These are phyloP conservation scores for Pristiophorus japonicus DNA, from an alignment of 2,113 vertebrate genomes.

Conservation along the genomic window DNA sequence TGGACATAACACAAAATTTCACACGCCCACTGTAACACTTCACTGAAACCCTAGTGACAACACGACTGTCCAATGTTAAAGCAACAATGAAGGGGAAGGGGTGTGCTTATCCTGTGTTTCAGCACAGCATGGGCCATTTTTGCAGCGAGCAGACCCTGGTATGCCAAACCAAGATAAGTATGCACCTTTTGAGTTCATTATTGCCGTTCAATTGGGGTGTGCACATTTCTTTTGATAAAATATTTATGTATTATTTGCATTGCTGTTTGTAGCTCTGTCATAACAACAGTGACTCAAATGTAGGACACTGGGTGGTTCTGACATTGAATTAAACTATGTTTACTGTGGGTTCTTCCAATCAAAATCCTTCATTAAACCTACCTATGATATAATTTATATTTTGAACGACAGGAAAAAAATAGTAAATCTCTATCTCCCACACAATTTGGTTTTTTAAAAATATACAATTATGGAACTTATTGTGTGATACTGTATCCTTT, in stretches of 20 bases:
- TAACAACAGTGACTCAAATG: neutral
- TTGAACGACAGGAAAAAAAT: neutral
- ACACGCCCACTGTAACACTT: neutral
- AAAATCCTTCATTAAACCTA: neutral
- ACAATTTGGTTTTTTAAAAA: neutral
- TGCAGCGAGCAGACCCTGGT: neutral
- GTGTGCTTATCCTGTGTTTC: neutral
- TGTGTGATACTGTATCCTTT: neutral
- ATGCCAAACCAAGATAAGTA: neutral
- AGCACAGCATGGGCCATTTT: neutral
- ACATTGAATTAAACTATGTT: neutral
- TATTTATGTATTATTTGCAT: neutral
- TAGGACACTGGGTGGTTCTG: neutral
- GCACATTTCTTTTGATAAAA: neutral
- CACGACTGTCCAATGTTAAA: neutral
- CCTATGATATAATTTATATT: neutral
- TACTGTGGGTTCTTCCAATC: neutral
- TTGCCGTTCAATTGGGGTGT: neutral
- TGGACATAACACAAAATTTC: neutral
- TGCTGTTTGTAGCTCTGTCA: neutral
- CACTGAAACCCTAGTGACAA: neutral
- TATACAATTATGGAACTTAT: neutral
- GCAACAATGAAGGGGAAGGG: neutral
- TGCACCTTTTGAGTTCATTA: conserved; percentile 12
- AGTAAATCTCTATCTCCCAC: neutral